Percentiles rank a stretch among this genome's conserved stretches.
These are phyloP conservation scores for Notiomystis cincta DNA, from an alignment of 2,113 vertebrate species.

Conservation along the genomic window DNA sequence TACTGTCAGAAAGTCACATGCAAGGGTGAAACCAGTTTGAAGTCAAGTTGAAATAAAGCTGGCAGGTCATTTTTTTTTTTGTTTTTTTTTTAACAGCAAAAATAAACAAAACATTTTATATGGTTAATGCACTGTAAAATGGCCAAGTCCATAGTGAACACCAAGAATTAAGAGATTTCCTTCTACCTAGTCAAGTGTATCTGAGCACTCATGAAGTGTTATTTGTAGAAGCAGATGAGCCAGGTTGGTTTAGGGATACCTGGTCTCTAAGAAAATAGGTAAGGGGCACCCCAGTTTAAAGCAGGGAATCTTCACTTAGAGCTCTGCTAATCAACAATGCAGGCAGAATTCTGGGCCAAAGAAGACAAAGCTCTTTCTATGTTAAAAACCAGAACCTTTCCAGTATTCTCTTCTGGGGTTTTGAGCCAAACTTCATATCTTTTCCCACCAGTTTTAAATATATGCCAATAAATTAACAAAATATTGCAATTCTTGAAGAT, in stretches of 20 bases:
- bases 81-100: not conserved
- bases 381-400: not conserved
- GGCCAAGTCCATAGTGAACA: not conserved
- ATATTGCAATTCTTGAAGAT: not conserved
- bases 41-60: constrained; percentile 33
- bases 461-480: not conserved
- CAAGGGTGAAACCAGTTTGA: not conserved
- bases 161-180: not conserved
- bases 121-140: constrained; percentile 27
- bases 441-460: not conserved
- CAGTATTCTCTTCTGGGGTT: not conserved
- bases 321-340: not conserved
- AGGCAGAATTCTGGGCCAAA: not conserved
- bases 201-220: not conserved
- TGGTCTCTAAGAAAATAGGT: not conserved
- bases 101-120: constrained; percentile 39
- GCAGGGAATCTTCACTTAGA: not conserved
- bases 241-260: not conserved
- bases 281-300: not conserved
- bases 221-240: not conserved
- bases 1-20: not conserved
- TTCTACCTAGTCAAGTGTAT: not conserved
- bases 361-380: not conserved
- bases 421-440: not conserved
- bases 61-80: not conserved